These are phyloP conservation scores for Neoitamus cyanurus DNA, from an alignment of 2,888 invertebrate genomes.

Conservation along the genomic window DNA sequence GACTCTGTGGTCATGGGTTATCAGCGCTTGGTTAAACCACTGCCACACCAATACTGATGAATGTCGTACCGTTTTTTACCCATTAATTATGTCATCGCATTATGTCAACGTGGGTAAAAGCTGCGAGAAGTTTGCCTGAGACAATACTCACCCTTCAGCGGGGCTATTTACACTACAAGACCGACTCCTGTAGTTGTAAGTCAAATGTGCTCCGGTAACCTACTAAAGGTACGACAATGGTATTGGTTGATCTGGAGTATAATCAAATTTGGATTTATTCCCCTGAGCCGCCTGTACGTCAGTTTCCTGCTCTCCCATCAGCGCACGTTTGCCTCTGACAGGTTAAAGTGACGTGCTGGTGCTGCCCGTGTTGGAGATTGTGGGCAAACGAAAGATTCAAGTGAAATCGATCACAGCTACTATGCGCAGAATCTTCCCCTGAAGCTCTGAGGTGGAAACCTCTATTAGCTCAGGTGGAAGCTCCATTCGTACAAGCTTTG, in stretches of 20 bases:
- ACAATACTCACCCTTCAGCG: constrained; percentile 17
- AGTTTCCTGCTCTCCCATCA: neutral
- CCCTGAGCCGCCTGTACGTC: neutral
- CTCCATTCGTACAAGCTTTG: neutral
- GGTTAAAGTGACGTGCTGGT: constrained; percentile 23
- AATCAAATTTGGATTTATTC: constrained; percentile 28
- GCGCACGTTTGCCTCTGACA: neutral
- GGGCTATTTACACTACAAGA: constrained; percentile 17
- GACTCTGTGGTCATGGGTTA: constrained; percentile 2
- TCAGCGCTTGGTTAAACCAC: constrained; percentile 28
- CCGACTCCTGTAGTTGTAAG: constrained; percentile 26
- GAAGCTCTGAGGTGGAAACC: neutral
- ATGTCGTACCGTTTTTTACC: constrained; percentile 17
- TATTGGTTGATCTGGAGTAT: constrained; percentile 24
- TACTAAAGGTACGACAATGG: constrained; percentile 3
- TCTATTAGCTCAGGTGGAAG: neutral
- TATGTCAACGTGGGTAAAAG: constrained; percentile 38
- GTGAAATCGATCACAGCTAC: neutral
- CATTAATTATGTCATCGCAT: constrained; percentile 47
- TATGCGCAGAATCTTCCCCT: constrained; percentile 18
- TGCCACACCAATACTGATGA: constrained; percentile 20
- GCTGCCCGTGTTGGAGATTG: neutral
- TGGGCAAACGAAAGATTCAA: neutral
- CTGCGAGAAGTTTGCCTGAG: constrained; percentile 6
- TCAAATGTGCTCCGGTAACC: constrained; percentile 43